Conservation (phyloP, 2,888 invertebrate species). For the Athalia rosae region DNA sequence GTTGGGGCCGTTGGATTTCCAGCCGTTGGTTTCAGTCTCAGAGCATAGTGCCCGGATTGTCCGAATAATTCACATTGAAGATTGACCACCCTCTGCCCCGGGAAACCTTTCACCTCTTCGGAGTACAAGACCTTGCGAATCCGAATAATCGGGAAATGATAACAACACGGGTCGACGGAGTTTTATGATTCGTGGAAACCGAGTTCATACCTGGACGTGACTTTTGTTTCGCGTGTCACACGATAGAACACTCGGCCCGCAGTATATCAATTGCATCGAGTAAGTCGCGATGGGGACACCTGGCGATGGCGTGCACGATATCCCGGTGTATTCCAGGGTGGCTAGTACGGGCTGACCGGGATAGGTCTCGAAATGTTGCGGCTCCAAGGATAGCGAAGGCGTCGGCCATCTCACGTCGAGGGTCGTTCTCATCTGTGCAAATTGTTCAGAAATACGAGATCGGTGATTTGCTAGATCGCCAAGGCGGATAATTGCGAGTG, state of each 20-base stretch:
- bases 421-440: constrained; percentile 67
- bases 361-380: constrained; percentile 86
- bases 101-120: constrained; percentile 85
- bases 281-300: constrained; percentile 76
- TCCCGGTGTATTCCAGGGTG: constrained; percentile 84
- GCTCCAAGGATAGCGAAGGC: constrained; percentile 83
- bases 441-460: background rate
- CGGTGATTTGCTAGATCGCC: no score
- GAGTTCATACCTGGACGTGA: constrained; percentile 72
- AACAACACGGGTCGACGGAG: background rate
- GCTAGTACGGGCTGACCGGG: constrained; percentile 85
- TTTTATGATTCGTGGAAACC: constrained; percentile 58
- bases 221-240: constrained; percentile 79
- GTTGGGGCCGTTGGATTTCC: constrained; percentile 79
- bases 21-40: constrained; percentile 82
- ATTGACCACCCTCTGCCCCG: constrained; percentile 79
- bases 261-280: constrained; percentile 84
- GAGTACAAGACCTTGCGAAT: constrained; percentile 80
- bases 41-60: constrained; percentile 87
- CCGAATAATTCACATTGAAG: constrained; percentile 88
- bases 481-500: no score
- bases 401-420: constrained; percentile 90
- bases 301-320: constrained; percentile 77
- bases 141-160: constrained; percentile 2
- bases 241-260: constrained; percentile 83